Conservation (phyloP, 2,888 invertebrate species). For the Girardia tigrina region DNA sequence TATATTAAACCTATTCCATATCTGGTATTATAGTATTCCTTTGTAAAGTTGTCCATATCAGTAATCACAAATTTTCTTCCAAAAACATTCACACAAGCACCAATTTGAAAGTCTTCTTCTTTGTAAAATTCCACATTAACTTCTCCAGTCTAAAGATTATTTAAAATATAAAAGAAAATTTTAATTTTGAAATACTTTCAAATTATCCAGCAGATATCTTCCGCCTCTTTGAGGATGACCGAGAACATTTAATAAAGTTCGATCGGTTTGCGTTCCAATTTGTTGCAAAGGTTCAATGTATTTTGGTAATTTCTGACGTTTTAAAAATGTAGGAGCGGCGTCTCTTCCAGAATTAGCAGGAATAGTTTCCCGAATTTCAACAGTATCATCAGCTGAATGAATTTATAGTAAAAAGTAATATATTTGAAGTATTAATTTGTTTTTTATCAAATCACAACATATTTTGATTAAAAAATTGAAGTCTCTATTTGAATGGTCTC, state of each 20-base stretch:
- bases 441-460: too few relatives aligned
- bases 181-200: conserved; percentile 43
- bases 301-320: conserved; percentile 65
- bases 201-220: conserved; percentile 49
- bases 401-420: conserved; percentile 8
- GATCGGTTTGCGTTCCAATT: conserved; percentile 47
- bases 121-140: conserved; percentile 45
- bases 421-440: too few relatives aligned
- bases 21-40: conserved; percentile 65
- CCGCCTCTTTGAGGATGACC: conserved; percentile 49
- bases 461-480: too few relatives aligned
- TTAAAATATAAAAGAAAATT: conserved; percentile 9
- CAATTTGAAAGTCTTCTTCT: conserved; percentile 68
- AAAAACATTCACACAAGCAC: conserved; percentile 65
- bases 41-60: conserved; percentile 72
- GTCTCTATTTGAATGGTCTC: too few relatives aligned
- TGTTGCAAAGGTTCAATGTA: conserved; percentile 51
- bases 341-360: conserved; percentile 61
- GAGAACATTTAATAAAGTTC: conserved; percentile 51
- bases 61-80: conserved; percentile 67
- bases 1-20: conserved; percentile 56
- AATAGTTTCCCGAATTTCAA: conserved; percentile 68
- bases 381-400: conserved; percentile 62
- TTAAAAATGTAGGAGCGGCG: conserved; percentile 62
- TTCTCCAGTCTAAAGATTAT: conserved; percentile 42